These are phyloP conservation scores for Rhyzopertha dominica DNA, from an alignment of 1,140 invertebrate species.

Conservation along the genomic window DNA sequence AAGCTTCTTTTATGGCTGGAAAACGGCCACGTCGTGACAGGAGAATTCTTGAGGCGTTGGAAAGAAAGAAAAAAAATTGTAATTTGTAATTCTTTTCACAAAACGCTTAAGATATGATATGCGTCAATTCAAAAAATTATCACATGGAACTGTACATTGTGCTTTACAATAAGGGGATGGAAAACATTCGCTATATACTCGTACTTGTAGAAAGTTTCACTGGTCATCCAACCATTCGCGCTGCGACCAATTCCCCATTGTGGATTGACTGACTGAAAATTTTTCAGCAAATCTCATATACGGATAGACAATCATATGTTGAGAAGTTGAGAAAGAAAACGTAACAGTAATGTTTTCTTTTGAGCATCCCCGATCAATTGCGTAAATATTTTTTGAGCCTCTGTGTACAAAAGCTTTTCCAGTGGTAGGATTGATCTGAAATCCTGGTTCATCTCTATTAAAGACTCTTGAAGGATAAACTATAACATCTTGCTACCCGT, in stretches of 20 bases:
- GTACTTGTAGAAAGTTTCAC: constrained; percentile 3
- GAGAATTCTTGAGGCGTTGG: no score
- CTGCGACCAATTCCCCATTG: constrained; percentile 4
- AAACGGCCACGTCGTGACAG: no score
- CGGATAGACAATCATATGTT: constrained; percentile 4
- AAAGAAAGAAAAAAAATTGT: no score
- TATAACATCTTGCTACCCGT: constrained; percentile 1
- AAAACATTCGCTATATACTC: no score
- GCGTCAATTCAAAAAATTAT: no score
- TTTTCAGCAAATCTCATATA: background rate
- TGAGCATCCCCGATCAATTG: constrained; percentile 3
- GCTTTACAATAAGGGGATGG: no score
- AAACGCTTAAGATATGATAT: no score
- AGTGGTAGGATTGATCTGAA: background rate
- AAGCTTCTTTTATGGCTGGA: no score
- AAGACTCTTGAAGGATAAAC: background rate
- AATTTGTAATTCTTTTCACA: no score
- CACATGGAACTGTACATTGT: no score
- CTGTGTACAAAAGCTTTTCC: constrained; percentile 2
- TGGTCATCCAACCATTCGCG: constrained; percentile 7
- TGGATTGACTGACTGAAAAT: background rate
- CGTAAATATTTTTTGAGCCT: background rate
- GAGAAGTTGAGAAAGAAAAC: background rate
- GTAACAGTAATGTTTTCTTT: background rate
- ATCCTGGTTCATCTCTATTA: constrained; percentile 6